Conservation (phyloP, 2,797 vertebrate species). For the Mionectes olivaceus region DNA sequence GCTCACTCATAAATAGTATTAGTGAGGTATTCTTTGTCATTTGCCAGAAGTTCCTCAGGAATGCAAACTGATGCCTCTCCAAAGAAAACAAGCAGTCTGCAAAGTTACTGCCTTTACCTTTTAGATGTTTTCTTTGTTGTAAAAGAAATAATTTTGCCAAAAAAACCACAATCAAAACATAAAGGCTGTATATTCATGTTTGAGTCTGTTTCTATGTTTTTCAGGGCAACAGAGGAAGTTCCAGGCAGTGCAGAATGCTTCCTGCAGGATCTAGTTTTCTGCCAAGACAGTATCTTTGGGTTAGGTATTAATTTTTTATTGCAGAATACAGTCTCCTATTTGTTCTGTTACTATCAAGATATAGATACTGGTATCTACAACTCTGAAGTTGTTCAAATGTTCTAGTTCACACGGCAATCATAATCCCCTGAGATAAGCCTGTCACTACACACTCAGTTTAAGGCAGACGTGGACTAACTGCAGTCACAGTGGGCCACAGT, state of each 20-base stretch:
- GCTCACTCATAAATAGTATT: background rate
- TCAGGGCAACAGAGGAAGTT: background rate
- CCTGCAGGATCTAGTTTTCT: background rate
- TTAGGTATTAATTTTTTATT: slow-evolving; percentile 10
- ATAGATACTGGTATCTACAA: background rate
- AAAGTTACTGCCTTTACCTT: background rate
- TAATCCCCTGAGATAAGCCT: background rate
- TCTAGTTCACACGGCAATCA: background rate
- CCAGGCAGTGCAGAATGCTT: background rate
- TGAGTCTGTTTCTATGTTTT: background rate
- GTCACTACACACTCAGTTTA: background rate
- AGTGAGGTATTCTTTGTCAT: background rate
- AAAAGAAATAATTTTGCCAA: background rate
- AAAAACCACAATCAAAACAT: background rate
- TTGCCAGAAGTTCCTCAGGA: background rate
- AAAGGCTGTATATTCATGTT: background rate
- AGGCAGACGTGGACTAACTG: background rate
- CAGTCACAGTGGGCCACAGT: background rate
- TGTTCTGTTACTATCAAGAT: background rate
- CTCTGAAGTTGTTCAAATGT: background rate
- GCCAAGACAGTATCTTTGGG: background rate
- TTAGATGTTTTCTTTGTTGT: background rate
- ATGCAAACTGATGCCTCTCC: background rate
- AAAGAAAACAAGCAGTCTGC: background rate
- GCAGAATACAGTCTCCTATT: background rate